Percentiles rank a stretch among this genome's conserved stretches.
Evolutionary conservation across 2,888 invertebrate genomes (phyloP).

Genomic region (Macrostomum cliftonense): DNA sequence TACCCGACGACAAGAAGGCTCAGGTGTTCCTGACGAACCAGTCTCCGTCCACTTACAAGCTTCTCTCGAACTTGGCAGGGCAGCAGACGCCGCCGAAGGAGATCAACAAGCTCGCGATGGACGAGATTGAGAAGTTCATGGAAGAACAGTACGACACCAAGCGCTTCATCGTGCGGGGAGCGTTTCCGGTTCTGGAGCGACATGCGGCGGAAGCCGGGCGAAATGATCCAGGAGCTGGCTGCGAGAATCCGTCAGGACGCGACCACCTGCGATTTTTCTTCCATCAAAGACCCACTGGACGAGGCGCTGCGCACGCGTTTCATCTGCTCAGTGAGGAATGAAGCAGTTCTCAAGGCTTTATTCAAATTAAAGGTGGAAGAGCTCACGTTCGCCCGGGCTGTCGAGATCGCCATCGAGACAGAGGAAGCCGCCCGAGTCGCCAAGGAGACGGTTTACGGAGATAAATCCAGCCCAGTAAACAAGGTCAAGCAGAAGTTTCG

Average conservation of each 20-base stretch:
- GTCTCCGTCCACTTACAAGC: conserved; percentile 10
- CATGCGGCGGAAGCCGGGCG: conserved; percentile 14
- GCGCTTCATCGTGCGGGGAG: conserved; percentile 12
- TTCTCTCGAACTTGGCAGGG: conserved; percentile 6
- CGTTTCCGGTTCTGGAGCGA: conserved; percentile 14
- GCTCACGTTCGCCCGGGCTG: conserved; percentile 11
- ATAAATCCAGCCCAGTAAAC: not conserved
- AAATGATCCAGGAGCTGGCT: conserved; percentile 15
- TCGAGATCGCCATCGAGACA: conserved; percentile 14
- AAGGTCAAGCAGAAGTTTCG: conserved; percentile 10
- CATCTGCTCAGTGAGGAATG: conserved; percentile 12
- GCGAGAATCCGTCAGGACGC: conserved; percentile 14
- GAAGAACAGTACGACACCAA: conserved; percentile 13
- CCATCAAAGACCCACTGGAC: conserved; percentile 14
- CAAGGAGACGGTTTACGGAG: conserved; percentile 14
- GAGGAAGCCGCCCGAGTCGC: conserved; percentile 14
- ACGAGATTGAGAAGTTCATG: conserved; percentile 10
- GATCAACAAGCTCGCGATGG: conserved; percentile 8
- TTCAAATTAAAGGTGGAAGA: conserved; percentile 13
- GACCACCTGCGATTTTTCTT: conserved; percentile 12
- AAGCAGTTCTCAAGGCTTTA: conserved; percentile 13
- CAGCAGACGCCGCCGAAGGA: conserved; percentile 8
- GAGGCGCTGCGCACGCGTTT: conserved; percentile 14
- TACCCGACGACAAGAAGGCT: not conserved
- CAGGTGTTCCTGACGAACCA: conserved; percentile 1